phyloP scores from a whole-genome alignment of 2,888 invertebrate genomes.

The Tipula unca region DNA sequence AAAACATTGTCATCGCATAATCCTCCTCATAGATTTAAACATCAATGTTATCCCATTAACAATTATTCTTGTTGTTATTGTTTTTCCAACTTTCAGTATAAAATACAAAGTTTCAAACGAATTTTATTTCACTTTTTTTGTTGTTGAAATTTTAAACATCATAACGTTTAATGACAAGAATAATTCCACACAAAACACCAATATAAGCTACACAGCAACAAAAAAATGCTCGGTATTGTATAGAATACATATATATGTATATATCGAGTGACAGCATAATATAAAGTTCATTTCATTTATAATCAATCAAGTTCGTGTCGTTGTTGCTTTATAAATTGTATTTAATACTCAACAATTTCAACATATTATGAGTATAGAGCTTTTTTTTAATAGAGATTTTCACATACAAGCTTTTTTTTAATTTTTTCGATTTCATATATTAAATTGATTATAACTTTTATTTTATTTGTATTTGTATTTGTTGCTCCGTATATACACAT shows the following conservation, averaged over 20 bases:
- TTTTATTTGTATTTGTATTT: not conserved
- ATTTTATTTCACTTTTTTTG: not conserved
- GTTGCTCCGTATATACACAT: not conserved
- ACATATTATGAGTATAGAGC: not conserved
- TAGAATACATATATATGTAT: not conserved
- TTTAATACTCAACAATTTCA: not conserved
- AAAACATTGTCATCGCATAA: no score
- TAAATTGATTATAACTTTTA: not conserved
- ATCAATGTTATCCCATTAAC: not conserved
- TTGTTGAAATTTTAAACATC: no score
- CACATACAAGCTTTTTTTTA: not conserved
- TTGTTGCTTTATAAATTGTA: not conserved
- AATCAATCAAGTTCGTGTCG: not conserved
- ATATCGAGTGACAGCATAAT: not conserved
- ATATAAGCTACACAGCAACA: not conserved
- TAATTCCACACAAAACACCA: not conserved
- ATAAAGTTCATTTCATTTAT: not conserved
- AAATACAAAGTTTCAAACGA: not conserved
- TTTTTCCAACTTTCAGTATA: not conserved
- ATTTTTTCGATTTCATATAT: not conserved
- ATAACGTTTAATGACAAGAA: not conserved
- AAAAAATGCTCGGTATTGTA: not conserved
- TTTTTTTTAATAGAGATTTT: not conserved
- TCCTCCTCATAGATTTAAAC: no score
- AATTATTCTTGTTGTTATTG: no score